These are phyloP conservation scores for Lepetodrilus schrolli DNA, from an alignment of 2,888 invertebrate species.

Conservation along the genomic window DNA sequence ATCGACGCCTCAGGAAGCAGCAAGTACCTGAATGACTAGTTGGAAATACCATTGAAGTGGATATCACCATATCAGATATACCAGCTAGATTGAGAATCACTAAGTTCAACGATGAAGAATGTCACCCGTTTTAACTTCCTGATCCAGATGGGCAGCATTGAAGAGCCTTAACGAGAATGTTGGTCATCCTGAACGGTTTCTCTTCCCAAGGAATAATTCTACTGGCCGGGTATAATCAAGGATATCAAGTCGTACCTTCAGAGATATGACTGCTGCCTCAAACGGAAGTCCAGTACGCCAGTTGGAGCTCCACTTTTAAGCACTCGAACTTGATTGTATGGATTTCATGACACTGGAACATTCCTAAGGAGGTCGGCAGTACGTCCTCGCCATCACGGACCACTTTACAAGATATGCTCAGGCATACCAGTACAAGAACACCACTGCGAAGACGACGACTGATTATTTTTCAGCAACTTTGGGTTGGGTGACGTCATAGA, in stretches of 20 bases:
- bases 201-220: background rate
- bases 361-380: no score
- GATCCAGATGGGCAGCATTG: background rate
- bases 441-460: background rate
- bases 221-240: no score
- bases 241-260: no score
- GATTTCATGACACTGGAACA: no score
- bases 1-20: no score
- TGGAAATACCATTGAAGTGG: no score
- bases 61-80: no score
- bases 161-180: background rate
- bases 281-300: background rate
- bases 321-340: no score
- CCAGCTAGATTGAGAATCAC: no score
- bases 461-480: background rate
- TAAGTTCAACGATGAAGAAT: background rate
- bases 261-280: no score
- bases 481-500: conserved; percentile 60
- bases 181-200: background rate
- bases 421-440: background rate
- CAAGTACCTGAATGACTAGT: no score
- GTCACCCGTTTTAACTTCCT: background rate
- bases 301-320: no score
- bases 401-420: conserved; percentile 4
- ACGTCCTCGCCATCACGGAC: conserved; percentile 13